Base-by-base conservation (phyloP, 2,113 vertebrate species). In the Anguilla japonica region DNA sequence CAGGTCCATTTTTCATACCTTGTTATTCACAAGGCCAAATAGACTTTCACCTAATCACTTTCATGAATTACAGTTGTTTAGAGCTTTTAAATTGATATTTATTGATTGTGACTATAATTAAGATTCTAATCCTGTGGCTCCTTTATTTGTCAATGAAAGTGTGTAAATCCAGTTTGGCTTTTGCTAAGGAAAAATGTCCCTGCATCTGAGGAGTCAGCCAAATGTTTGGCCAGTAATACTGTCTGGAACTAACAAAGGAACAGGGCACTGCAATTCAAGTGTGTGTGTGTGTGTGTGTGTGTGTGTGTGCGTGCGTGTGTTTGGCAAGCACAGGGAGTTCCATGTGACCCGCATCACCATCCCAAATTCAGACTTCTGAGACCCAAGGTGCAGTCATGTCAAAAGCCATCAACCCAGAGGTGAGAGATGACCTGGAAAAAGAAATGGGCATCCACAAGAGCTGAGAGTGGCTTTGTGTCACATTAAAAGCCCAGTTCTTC, bases 331-430 rank as follows among this genome's bases (percentile, higher is more conserved):
- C n/a, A 83, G 6, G 50, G 34, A 22, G 43, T 57, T 67, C 71
- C 79, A 87, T 15, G 57, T 85, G 79, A 84, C 39, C 79, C 29
- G 39, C 14, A 20, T n/a, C n/a, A 8, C 26, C n/a, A 75, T 67
- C 18, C 20, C 60, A 15, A 15, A 71, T 22, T 40, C 40, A 41
- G 18, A 41, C 1, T 41, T 41, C 79, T 20, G 41, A 29, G 63
- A 22, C 20, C 26, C 80, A 81, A 88, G 89, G 85, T 26, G 79
- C 85, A 83, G 84, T 83, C 87, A 91, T 92, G 93, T 93, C 91
- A 93, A 91, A 86, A 90, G 89, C 87, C 84, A 87, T 84, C 41
- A 88, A 90, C 82, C 53, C 53, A 67, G 78, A 90, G 83, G 83
- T 85, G 84, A 91, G 82, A 88, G 7, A 78, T 80, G 5, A n/a